Evolutionary conservation across 1,140 invertebrate genomes (phyloP), one percentile per base, ranked within the genome.

Genomic region (Ladona fulva): DNA sequence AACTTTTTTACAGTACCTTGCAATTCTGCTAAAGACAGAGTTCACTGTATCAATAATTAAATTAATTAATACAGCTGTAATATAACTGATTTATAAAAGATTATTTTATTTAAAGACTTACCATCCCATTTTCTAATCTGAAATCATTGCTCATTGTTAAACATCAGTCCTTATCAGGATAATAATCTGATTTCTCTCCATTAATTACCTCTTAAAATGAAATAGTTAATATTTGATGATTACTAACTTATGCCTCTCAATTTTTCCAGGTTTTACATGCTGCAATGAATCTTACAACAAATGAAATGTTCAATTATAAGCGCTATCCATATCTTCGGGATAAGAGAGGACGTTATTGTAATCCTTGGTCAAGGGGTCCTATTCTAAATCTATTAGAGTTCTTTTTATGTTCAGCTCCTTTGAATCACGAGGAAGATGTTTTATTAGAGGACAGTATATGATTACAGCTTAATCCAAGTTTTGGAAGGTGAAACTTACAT

Each of bases 291-390:
- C 85, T 97, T 19, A 97, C 95, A 11, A 97, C 95, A 22, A 97
- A 97, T 83, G 96, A 97, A 85, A 94, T 95, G 91, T 94, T 97
- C 81, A 96, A 96, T 86, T 94, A 94, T 82, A 95, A 96, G 83
- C 88, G 94, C 24, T 97, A 97, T 83, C 91, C 93, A 0, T 97
- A 97, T 83, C 84, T 97, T 76, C 87, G 94, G 42, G 94, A 97
- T 82, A 94, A 93, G 81, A 89, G 92, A 78, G 95, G 95, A 0
- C 90, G 92, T 80, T 96, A 95, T 81, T 90, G 92, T 81, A 97
- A 97, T 85, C 95, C 95, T 0, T 97, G 95, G 82, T 93, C 94
- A 19, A 89, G 93, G 79, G 95, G 95, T 0, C 91, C 94, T 0
- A 88, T 95, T 14, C 88, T 93, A 77, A 97, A 97, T 85, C 86